Percentiles rank a stretch among this genome's conserved stretches.
These are phyloP conservation scores for Tiaroga cobitis DNA, from an alignment of 2,797 vertebrate species.

Conservation along the genomic window DNA sequence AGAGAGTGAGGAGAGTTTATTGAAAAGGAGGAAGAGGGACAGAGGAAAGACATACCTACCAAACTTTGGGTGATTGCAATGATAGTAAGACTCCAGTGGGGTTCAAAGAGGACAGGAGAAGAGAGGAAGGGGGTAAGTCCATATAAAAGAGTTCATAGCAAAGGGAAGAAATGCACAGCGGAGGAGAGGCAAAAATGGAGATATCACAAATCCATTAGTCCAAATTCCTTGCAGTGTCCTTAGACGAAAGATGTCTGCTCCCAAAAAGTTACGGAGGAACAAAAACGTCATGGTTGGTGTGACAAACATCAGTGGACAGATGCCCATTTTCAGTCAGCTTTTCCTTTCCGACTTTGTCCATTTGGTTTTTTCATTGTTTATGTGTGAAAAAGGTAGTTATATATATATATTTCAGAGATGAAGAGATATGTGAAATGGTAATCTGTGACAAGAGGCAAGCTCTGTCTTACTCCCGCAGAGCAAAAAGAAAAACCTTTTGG, in stretches of 20 bases:
- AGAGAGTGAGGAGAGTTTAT: constrained; percentile 1
- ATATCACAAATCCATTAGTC: constrained; percentile 56
- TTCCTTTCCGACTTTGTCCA: constrained; percentile 38
- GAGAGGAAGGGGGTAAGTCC: constrained; percentile 30
- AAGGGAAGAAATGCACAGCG: constrained; percentile 53
- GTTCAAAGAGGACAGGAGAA: constrained; percentile 69
- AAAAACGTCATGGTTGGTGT: constrained; percentile 34
- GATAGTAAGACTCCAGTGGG: constrained; percentile 64
- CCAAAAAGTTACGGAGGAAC: constrained; percentile 57
- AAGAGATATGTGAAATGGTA: constrained; percentile 56
- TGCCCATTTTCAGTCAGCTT: constrained; percentile 26
- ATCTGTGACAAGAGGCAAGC: constrained; percentile 65
- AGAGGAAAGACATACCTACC: constrained; percentile 64
- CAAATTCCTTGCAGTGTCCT: constrained; percentile 45
- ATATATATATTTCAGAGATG: constrained; percentile 51
- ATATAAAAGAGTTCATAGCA: constrained; percentile 52
- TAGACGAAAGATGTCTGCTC: constrained; percentile 42
- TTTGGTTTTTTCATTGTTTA: constrained; percentile 50
- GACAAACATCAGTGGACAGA: constrained; percentile 42
- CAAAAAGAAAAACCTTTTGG: constrained; percentile 60
- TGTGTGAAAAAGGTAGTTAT: constrained; percentile 51
- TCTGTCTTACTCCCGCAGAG: constrained; percentile 67
- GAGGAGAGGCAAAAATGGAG: constrained; percentile 53
- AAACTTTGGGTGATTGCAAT: constrained; percentile 70
- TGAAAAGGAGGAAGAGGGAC: background rate